Evolutionary conservation across 2,888 invertebrate genomes (phyloP).

Genomic region (Dicranocentrus wangi): DNA sequence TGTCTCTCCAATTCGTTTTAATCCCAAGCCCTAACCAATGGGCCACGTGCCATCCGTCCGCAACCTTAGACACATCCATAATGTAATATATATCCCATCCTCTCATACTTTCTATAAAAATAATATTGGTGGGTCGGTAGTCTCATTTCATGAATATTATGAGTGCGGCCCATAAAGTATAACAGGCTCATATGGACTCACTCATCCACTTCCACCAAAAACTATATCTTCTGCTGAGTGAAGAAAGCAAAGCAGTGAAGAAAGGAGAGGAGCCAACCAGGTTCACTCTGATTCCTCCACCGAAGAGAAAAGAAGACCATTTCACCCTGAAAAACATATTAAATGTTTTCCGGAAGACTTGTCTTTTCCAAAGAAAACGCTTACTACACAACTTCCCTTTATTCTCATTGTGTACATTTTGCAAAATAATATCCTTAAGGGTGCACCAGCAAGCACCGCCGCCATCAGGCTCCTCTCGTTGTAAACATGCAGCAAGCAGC

Average conservation of each 20-base stretch:
- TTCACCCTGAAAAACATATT: conserved; percentile 37
- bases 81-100: conserved; percentile 22
- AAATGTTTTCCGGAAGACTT: conserved; percentile 50
- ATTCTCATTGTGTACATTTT: too few species aligned
- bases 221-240: too few species aligned
- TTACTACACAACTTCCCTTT: neutral
- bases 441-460: too few species aligned
- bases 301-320: conserved; percentile 13
- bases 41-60: conserved; percentile 50
- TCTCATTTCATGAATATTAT: too few species aligned
- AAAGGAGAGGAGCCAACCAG: conserved; percentile 3
- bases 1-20: conserved; percentile 28
- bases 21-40: conserved; percentile 43
- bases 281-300: neutral
- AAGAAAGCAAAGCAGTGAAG: too few species aligned
- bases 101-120: neutral
- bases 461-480: too few species aligned
- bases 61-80: conserved; percentile 41
- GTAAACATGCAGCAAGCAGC: too few species aligned
- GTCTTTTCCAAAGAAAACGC: conserved; percentile 11
- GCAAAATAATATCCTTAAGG: too few species aligned
- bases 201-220: too few species aligned
- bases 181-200: too few species aligned
- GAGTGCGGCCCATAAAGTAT: too few species aligned
- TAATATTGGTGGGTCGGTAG: too few species aligned